A percentile compares a stretch with the other conserved stretches of the same genome.
Evolutionary conservation across 2,888 invertebrate genomes (phyloP).

Genomic region (Liposcelis brunnea): DNA sequence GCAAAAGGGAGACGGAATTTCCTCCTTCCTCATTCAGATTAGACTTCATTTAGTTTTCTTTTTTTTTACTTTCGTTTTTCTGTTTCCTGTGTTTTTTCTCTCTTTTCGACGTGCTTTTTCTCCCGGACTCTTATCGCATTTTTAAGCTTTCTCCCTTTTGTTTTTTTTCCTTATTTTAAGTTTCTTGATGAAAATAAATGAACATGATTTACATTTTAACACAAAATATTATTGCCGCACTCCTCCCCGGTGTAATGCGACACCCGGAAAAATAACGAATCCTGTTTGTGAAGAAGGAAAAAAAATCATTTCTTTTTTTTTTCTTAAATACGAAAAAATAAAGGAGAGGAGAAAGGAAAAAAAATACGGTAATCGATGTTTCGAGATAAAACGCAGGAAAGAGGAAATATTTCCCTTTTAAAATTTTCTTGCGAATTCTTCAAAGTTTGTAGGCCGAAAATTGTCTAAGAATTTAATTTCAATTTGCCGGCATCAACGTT

Average conservation of each 20-base stretch:
- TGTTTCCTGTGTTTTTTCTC: not conserved
- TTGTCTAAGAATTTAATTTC: constrained; percentile 9
- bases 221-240: too few species aligned
- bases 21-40: too few species aligned
- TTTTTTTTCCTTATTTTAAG: constrained; percentile 11
- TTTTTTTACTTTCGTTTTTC: not conserved
- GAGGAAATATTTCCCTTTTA: not conserved
- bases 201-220: constrained; percentile 6
- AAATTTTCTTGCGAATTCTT: not conserved
- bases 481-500: constrained; percentile 8
- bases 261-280: too few species aligned
- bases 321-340: not conserved
- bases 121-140: too few species aligned
- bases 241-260: too few species aligned
- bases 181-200: constrained; percentile 10
- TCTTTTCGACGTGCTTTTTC: not conserved
- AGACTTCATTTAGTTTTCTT: too few species aligned
- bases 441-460: constrained; percentile 7
- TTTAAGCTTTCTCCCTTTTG: constrained; percentile 4
- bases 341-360: not conserved
- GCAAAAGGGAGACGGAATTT: too few species aligned
- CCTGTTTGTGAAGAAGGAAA: too few species aligned
- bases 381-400: not conserved
- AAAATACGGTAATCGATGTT: too few species aligned
- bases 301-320: not conserved